Evolutionary conservation across 2,113 vertebrate genomes (phyloP).

Genomic region (Solenodon paradoxus): DNA sequence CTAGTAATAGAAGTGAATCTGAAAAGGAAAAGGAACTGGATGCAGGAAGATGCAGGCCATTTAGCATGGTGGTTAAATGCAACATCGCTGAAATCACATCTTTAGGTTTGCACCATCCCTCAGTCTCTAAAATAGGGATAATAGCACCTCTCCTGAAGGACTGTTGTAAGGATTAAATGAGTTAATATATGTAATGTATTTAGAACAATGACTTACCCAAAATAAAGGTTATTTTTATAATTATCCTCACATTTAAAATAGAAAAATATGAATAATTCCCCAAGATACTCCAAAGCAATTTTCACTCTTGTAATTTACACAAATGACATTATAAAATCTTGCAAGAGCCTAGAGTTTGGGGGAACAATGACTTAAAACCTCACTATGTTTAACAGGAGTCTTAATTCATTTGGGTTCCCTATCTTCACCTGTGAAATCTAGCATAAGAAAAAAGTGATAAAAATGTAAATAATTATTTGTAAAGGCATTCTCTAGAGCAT

Average conservation of each 20-base stretch:
- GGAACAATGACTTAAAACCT: not conserved
- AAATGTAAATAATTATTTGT: not conserved
- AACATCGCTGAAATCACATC: not conserved
- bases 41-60: not conserved
- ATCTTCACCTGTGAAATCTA: not conserved
- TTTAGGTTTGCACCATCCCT: not conserved
- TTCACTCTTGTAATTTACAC: not conserved
- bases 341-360: not conserved
- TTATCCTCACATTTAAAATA: conserved; percentile 43
- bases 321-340: not conserved
- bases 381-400: not conserved
- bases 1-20: not conserved
- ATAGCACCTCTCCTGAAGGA: not conserved
- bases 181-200: conserved; percentile 2
- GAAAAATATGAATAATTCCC: not conserved
- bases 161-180: not conserved
- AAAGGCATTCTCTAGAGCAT: not conserved
- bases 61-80: not conserved
- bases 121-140: not conserved
- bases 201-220: not conserved
- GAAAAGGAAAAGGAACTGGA: not conserved
- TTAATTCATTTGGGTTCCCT: not conserved
- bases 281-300: not conserved
- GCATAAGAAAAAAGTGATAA: not conserved
- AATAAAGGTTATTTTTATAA: conserved; percentile 38